Evolutionary conservation across 53 echinoderm and acorn worm species (phyloP), one percentile per base, ranked within the genome.

Genomic region (Actinopyga echinites): DNA sequence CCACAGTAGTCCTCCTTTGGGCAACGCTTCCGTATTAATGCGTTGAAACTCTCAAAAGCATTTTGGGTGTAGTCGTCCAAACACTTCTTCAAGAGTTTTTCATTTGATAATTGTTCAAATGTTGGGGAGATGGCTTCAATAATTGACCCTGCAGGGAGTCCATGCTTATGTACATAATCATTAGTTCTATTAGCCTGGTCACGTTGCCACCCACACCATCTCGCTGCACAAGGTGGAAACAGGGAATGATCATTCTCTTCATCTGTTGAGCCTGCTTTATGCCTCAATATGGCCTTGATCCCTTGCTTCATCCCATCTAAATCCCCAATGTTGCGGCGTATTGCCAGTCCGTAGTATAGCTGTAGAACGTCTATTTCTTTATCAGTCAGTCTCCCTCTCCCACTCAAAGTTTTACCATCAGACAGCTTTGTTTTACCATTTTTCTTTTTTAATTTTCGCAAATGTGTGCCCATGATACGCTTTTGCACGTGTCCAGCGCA

Each of bases 21-120:
- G 64, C 35, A 60, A 9, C 64, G 40, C 25, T 59, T 35, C 82
- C 82, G 64, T 44, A 82, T 82, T 4, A 82, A 24, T 19, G 59
- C 40, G 23, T 64, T 64, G 11, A 82, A 63, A 30, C 60, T 60
- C 24, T 82, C 65, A 38, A n/a, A 60, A 28, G 75, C 33, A 37
- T 75, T 75, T 44, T 75, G 75, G 0, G 75, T 75, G 12, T 38
- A 43, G 9, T 44, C 22, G 40, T 75, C 22, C 17, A 75, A 43
- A 19, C 75, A 75, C 20, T 75, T 75, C 40, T 21, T 15, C 15
- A 75, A 43, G 5, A 75, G 43, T 5, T 23, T 21, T 5, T 75
- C 75, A 37, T 35, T 40, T 13, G n/a, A 34, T 0, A 75, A 44
- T 24, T 43, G 36, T n/a, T 37, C 49, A 40, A 23, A 75, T 7